These are phyloP conservation scores for Ganaspis sp. DNA, from an alignment of 1,140 invertebrate genomes.

Conservation along the genomic window DNA sequence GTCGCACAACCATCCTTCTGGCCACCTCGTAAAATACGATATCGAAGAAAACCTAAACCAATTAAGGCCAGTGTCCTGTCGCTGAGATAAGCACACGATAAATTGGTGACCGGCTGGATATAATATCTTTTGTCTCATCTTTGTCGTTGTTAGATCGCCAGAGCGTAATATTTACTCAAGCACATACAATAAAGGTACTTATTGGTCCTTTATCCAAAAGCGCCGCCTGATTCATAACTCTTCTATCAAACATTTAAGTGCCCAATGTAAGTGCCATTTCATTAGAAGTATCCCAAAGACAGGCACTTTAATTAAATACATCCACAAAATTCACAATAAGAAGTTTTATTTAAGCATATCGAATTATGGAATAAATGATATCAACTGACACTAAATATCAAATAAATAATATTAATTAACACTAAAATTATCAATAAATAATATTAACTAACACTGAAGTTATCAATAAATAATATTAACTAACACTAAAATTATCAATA, in stretches of 20 bases:
- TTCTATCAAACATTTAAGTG: not conserved
- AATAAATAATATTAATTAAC: too few relatives aligned
- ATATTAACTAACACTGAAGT: too few relatives aligned
- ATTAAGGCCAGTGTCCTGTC: conserved; percentile 47
- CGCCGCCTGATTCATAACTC: not conserved
- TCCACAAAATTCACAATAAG: too few relatives aligned
- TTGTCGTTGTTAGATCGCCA: conserved; percentile 35
- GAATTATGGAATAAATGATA: too few relatives aligned
- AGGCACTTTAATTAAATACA: too few relatives aligned
- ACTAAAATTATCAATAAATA: too few relatives aligned
- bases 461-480: too few relatives aligned
- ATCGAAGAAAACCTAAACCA: conserved; percentile 53
- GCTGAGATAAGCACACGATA: conserved; percentile 16
- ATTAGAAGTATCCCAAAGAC: not conserved
- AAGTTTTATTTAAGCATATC: too few relatives aligned
- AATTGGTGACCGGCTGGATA: conserved; percentile 5
- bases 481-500: too few relatives aligned
- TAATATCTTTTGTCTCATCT: conserved; percentile 52
- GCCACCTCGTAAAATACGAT: conserved; percentile 44
- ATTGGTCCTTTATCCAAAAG: not conserved
- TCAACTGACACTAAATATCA: too few relatives aligned
- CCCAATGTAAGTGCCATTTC: not conserved
- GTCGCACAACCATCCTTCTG: conserved; percentile 24
- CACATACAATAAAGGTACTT: conserved; percentile 10
- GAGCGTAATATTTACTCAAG: conserved; percentile 9